These are phyloP conservation scores for Sminthurides aquaticus DNA, from an alignment of 2,888 invertebrate genomes.

Conservation along the genomic window DNA sequence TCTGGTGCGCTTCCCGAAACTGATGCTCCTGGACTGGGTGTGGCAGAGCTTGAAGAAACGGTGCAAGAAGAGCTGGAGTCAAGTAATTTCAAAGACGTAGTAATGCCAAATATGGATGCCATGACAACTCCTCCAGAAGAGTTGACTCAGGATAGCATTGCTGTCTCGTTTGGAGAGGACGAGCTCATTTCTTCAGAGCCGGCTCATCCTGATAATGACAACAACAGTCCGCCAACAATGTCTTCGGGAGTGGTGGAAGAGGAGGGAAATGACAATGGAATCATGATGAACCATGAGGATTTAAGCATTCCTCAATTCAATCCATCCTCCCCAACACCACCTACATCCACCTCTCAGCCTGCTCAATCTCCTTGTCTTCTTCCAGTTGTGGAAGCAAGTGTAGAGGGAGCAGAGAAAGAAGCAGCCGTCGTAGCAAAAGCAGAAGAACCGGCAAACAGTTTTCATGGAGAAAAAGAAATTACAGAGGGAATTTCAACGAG, in stretches of 20 bases:
- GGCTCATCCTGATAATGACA: neutral
- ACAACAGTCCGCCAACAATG: neutral
- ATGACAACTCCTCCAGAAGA: constrained; percentile 3
- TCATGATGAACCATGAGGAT: neutral
- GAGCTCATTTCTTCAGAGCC: neutral
- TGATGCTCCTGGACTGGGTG: neutral
- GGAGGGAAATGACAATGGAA: neutral
- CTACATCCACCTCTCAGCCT: neutral
- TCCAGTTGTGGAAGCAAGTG: neutral
- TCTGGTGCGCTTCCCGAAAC: neutral
- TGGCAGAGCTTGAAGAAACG: no score
- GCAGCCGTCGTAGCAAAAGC: no score
- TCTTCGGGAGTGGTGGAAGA: neutral
- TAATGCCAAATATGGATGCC: constrained; percentile 12
- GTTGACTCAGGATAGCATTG: neutral
- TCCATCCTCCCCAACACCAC: neutral
- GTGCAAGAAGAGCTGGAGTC: neutral
- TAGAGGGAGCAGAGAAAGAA: no score
- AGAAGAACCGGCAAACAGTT: neutral
- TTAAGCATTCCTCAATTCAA: neutral
- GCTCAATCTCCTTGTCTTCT: neutral
- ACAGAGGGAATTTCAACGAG: neutral
- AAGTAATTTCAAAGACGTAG: constrained; percentile 1
- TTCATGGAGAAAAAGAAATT: neutral
- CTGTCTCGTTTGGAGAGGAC: neutral